Base-by-base conservation (phyloP, 2,113 vertebrate genomes). In the Phylloscopus trochiloides region DNA sequence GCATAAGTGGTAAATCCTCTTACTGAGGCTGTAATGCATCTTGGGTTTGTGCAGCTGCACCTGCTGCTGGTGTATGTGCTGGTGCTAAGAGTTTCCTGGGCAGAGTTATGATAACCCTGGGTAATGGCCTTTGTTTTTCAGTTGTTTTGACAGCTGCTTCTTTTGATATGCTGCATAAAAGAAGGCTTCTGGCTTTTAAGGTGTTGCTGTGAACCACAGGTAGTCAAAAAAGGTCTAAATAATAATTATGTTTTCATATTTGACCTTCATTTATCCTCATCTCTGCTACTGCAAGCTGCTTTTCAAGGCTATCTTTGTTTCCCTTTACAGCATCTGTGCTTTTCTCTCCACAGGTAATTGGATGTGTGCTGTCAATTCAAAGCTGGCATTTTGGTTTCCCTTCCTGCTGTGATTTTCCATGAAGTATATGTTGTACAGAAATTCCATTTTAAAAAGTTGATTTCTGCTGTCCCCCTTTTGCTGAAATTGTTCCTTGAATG, bases 31-130 rank as follows among this genome's bases (percentile, higher is more conserved):
- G 51, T 21, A 40, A 15, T 5, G 1, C 45, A 38, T 11, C 36
- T 38, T 55, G 34, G 1, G 3, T 12, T n/a, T 48, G 34, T 54
- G 86, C 50, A 50, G 68, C 48, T 38, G 55, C 16, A 6, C 34
- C n/a, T 76, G 3, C 47, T 66, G 59, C 47, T 89, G 4, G 1
- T 25, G 36, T 18, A 4, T 1, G 0, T 50, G 43, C 58, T 14
- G 8, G 29, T 4, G 21, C 31, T 70, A 14, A 47, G 22, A 34
- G 34, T 76, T 62, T 70, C 0, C 2, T 26, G 10, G 38, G 48
- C 31, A 20, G 32, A 55, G 57, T 14, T 73, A 8, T 1, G 19
- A 43, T 81, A 84, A 25, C 36, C 21, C 36, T 58, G 24, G 9
- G 3, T 57, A 45, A 14, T 26, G 14, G 20, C 18, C 3, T 40